Percentiles rank a stretch among this genome's conserved stretches.
These are phyloP conservation scores for Sinosuthora webbiana DNA, from an alignment of 2,113 vertebrate species.

Conservation along the genomic window DNA sequence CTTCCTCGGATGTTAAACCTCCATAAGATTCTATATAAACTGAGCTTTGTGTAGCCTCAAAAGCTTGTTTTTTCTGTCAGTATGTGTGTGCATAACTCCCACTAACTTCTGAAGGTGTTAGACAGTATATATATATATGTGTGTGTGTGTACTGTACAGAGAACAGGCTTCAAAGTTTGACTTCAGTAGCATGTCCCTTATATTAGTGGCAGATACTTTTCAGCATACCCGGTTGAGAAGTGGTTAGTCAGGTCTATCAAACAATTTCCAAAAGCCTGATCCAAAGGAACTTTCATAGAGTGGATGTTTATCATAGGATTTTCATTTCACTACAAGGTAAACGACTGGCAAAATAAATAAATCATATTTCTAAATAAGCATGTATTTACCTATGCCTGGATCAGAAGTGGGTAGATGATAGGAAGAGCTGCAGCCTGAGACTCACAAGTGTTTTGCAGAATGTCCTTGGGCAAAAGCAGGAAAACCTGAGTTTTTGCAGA, in stretches of 20 bases:
- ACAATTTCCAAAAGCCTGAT: neutral
- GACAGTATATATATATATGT: neutral
- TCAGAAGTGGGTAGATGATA: neutral
- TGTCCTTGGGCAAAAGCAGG: neutral
- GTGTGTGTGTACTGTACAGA: neutral
- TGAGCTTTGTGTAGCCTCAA: conserved; percentile 39
- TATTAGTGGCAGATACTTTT: conserved; percentile 28
- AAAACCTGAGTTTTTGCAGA: neutral
- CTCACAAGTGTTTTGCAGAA: neutral
- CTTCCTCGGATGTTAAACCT: conserved; percentile 19
- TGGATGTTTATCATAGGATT: neutral
- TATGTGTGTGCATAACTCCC: conserved; percentile 29
- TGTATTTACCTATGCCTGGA: neutral
- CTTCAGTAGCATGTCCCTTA: neutral
- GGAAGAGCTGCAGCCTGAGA: neutral
- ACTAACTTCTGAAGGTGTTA: conserved; percentile 47
- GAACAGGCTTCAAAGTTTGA: conserved; percentile 35
- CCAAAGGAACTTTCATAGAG: neutral
- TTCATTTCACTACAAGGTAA: neutral
- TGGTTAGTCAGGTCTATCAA: neutral
- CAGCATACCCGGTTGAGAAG: neutral
- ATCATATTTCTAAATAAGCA: neutral
- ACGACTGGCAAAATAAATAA: neutral
- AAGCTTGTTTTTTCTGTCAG: conserved; percentile 30
- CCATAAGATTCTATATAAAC: conserved; percentile 7